Evolutionary conservation across 1,140 invertebrate species (phyloP).

Genomic region (Pseudobourletiella spinata): DNA sequence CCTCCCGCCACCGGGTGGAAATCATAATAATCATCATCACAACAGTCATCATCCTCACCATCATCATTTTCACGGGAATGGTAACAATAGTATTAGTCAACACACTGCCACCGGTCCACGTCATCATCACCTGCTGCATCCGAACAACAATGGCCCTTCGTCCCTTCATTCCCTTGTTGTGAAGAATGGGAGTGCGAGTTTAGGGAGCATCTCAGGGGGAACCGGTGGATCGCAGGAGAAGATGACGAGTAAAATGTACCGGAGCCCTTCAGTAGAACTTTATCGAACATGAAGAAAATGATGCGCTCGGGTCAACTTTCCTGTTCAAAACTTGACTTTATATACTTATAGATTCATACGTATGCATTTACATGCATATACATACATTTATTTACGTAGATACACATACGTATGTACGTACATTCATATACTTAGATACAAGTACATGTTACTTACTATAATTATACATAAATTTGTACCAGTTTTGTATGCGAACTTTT

Average conservation of each 20-base stretch:
- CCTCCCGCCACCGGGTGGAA: not conserved
- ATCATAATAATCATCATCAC: constrained; percentile 6
- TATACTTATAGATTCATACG: too few relatives aligned
- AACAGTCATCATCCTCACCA: constrained; percentile 13
- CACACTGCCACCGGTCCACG: not conserved
- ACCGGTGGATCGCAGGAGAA: constrained; percentile 1
- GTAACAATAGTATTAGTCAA: too few relatives aligned
- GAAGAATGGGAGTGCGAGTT: not conserved
- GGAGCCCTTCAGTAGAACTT: constrained; percentile 24
- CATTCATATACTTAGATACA: too few relatives aligned
- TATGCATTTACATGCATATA: too few relatives aligned
- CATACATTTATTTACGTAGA: too few relatives aligned
- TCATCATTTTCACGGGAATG: constrained; percentile 4
- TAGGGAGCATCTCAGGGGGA: not conserved
- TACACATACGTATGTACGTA: too few relatives aligned
- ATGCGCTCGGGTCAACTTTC: too few relatives aligned
- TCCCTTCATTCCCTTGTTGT: constrained; percentile 18
- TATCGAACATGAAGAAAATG: constrained; percentile 9
- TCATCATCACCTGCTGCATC: not conserved
- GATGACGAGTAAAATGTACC: constrained; percentile 24
- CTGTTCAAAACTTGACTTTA: too few relatives aligned
- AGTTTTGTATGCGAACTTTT: too few relatives aligned
- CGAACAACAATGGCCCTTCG: constrained; percentile 2
- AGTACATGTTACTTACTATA: too few relatives aligned
- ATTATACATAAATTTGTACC: too few relatives aligned